Conservation (phyloP, 2,797 vertebrate genomes). For the Gambusia yucatana region DNA sequence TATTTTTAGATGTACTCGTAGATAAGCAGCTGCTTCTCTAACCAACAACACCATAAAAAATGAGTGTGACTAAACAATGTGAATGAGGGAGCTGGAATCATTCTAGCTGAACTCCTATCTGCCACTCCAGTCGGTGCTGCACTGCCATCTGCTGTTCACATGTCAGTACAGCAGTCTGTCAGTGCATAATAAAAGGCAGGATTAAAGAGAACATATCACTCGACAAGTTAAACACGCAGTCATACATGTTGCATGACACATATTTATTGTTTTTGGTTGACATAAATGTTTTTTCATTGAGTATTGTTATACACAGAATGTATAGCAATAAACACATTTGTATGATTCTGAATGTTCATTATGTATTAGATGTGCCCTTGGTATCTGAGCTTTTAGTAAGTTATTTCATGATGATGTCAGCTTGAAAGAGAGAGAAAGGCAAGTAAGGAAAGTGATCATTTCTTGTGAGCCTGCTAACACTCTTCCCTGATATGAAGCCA, state of each 20-base stretch:
- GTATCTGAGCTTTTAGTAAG: too few species aligned
- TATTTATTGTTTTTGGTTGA: too few species aligned
- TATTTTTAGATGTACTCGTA: too few species aligned
- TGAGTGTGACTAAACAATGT: too few species aligned
- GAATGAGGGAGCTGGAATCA: not conserved
- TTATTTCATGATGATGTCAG: not conserved
- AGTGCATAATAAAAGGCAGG: not conserved
- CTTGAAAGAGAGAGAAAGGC: not conserved
- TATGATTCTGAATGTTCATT: too few species aligned
- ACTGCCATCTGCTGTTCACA: not conserved
- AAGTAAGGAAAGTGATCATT: not conserved
- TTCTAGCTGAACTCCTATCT: too few species aligned
- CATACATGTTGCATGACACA: too few species aligned
- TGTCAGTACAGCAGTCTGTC: not conserved
- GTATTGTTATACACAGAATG: too few species aligned
- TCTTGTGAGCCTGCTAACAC: not conserved
- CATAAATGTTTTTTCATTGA: too few species aligned
- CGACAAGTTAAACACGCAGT: not conserved
- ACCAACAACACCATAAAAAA: too few species aligned
- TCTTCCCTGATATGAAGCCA: not conserved
- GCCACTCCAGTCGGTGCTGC: not conserved
- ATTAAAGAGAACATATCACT: not conserved
- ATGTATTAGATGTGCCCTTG: not conserved
- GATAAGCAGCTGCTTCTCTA: too few species aligned
- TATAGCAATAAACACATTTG: too few species aligned